Percentiles rank a stretch among this genome's conserved stretches.
Conservation (phyloP, 2,797 vertebrate species). For the Chelon auratus region DNA sequence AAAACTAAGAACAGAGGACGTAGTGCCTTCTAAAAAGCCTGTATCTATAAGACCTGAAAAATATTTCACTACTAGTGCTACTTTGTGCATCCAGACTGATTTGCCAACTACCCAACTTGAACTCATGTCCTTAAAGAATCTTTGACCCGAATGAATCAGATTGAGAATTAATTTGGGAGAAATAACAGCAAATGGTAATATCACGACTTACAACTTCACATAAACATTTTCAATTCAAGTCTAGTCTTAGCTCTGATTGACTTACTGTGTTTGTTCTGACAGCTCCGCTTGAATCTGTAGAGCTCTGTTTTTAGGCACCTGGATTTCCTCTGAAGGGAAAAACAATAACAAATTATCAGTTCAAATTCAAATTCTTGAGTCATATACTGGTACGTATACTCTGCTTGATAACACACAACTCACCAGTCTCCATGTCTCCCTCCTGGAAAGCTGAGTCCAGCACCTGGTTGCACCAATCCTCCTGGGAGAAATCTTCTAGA, state of each 20-base stretch:
- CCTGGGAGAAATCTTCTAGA: slow-evolving; percentile 97
- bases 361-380: neutral
- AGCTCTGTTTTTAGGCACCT: slow-evolving; percentile 90
- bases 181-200: neutral
- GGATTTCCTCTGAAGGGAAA: slow-evolving; percentile 90
- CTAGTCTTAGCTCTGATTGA: slow-evolving; percentile 35
- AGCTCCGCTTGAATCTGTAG: slow-evolving; percentile 91
- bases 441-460: slow-evolving; percentile 93
- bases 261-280: slow-evolving; percentile 93
- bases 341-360: slow-evolving; percentile 16
- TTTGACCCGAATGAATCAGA: neutral
- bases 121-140: neutral
- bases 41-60: too few species aligned
- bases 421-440: slow-evolving; percentile 94
- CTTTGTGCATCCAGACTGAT: neutral
- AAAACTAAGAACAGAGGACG: too few species aligned
- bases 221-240: neutral
- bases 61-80: too few species aligned
- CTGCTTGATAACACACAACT: slow-evolving; percentile 47
- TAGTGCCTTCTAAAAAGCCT: too few species aligned
- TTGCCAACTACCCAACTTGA: neutral
- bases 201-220: neutral
- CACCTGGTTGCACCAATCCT: slow-evolving; percentile 99
- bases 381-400: neutral
- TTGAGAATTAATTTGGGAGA: neutral